These are phyloP conservation scores for Phengaris alcon DNA, from an alignment of 2,888 invertebrate species.

Conservation along the genomic window DNA sequence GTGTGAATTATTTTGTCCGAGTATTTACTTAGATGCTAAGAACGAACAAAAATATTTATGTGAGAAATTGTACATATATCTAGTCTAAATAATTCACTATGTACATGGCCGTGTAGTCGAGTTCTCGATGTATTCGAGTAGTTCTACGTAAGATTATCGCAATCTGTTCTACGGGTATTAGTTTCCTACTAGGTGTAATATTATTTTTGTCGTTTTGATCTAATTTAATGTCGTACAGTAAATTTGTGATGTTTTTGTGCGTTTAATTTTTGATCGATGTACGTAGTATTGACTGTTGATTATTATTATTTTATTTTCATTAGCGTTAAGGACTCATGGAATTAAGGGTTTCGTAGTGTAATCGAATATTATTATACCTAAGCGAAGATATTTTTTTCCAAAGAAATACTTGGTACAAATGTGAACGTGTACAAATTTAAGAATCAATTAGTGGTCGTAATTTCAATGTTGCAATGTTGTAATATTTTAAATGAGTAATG, in stretches of 20 bases:
- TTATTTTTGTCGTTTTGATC: constrained; percentile 66
- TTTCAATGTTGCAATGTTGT: constrained; percentile 73
- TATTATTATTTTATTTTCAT: constrained; percentile 75
- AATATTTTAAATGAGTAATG: constrained; percentile 63
- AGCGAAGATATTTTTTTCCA: constrained; percentile 67
- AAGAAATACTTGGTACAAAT: constrained; percentile 79
- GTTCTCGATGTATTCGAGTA: constrained; percentile 35
- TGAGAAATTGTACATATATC: constrained; percentile 51
- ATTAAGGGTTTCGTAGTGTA: constrained; percentile 59
- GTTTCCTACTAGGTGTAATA: constrained; percentile 77
- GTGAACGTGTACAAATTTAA: constrained; percentile 74
- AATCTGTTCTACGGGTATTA: constrained; percentile 80
- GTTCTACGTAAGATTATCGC: constrained; percentile 51
- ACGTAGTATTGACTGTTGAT: constrained; percentile 71
- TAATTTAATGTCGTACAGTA: constrained; percentile 47
- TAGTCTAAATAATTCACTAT: constrained; percentile 37
- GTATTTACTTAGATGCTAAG: constrained; percentile 40
- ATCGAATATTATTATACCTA: constrained; percentile 37
- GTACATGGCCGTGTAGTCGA: constrained; percentile 30
- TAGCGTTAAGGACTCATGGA: constrained; percentile 58
- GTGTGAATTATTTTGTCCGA: constrained; percentile 35
- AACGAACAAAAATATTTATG: constrained; percentile 55
- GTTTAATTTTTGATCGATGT: constrained; percentile 58
- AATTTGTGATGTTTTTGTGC: constrained; percentile 62
- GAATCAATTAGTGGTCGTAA: constrained; percentile 64